Evolutionary conservation across 2,888 invertebrate species (phyloP), one percentile per base, ranked within the genome.

Genomic region (Nemotelus nigrinus): DNA sequence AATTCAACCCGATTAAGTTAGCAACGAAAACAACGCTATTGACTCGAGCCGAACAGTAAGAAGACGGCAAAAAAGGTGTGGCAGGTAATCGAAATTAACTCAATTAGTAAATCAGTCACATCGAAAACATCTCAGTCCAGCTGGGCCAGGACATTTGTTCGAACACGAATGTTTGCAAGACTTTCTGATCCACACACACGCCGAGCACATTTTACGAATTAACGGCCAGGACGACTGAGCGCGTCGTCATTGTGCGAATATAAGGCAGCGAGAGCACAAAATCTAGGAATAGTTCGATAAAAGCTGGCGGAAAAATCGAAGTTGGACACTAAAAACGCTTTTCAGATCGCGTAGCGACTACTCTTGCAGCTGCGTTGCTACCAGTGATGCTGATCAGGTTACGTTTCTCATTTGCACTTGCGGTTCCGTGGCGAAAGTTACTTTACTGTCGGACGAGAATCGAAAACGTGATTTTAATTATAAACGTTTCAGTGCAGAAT

Each of bases 51-150:
- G 44, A 8, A 53, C 8, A 43, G 43, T 71, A 39, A 55, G 57
- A 55, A 53, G 43, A 48, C 43, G 57, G n/a, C 44, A 57, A 41
- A n/a, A 43, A 67, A 67, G 45, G 55, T 55, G 55, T 71, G 71
- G 44, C 55, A 55, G 55, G 58, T 74, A 74, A 74, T 74, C 72
- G 72, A 74, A 74, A 74, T 74, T 74, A 74, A 74, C 47, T 47
- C 72, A 74, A 74, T 74, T 74, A 74, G 72, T 74, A 74, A 58
- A 48, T 60, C 60, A 74, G 72, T 74, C 72, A 60, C 72, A 74
- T 74, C 72, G 72, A 58, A 25, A 60, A 47, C 58, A 60, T 60
- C 60, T 25, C 25, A 47, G 67, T 25, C 60, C 60, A 7, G 6
- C 8, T 50, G 6, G 5, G 50, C 50, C 50, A 50, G 50, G 8